Base-by-base conservation (phyloP, 2,113 vertebrate species). In the Aegithalos caudatus region DNA sequence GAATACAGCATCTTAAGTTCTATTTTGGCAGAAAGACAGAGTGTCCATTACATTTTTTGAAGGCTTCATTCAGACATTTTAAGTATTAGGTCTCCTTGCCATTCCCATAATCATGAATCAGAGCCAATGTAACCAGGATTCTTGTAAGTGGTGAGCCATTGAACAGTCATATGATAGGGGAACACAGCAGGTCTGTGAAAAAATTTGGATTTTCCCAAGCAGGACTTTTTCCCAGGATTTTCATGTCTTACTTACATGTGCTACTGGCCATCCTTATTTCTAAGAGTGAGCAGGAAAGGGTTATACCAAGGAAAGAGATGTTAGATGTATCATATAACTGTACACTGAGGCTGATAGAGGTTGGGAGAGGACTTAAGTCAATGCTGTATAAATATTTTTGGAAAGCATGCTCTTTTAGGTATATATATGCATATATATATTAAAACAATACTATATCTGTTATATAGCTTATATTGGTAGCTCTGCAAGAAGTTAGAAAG, bases 131-230 rank as follows among this genome's bases (percentile, higher is more conserved):
- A 70, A 54, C n/a, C 21, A 31, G 4, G 29, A 22, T 28, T 79
- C 61, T 61, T 66, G 6, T n/a, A 25, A 64, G 23, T n/a, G 18
- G 10, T 24, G 42, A 80, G 27, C 29, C 40, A 58, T 21, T 65
- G 25, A 53, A 33, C 18, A 54, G 22, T 53, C 37, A 25, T 16
- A 15, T 6, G 18, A 13, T 29, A 57, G 15, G 12, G 6, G 35
- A 76, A 65, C 35, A 29, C 20, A 51, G 11, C 17, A 64, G 6
- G 7, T 47, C 22, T 3, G 0, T 1, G 1, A 28, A 81, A 66
- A 22, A 24, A 4, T 8, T 35, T 12, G 2, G 0, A 3, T 56
- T 69, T 77, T 67, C 25, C 16, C 11, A 40, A 66, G 14, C 11
- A 51, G 8, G 28, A 42, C 11, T 44, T 53, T 67, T 25, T 25